A percentile compares a stretch with the other conserved stretches of the same genome.
Conservation (phyloP, 2,113 vertebrate species). For the Xenopus borealis region DNA sequence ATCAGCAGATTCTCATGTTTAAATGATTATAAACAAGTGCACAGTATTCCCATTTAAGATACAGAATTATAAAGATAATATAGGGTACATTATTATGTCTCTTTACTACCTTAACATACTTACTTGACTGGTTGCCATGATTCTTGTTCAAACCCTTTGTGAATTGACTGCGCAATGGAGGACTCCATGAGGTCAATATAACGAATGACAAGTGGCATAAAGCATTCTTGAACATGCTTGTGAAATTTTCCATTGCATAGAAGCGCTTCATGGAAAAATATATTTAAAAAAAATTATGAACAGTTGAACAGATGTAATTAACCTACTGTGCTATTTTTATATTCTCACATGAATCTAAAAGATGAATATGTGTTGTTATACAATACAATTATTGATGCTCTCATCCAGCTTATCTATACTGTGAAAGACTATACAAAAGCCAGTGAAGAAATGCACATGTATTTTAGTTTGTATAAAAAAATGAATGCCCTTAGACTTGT, state of each 20-base stretch:
- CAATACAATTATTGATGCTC: neutral
- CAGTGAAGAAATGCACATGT: neutral
- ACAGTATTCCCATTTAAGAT: too few species aligned
- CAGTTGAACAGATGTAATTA: neutral
- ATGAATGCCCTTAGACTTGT: too few species aligned
- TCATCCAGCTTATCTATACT: neutral
- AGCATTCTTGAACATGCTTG: constrained; percentile 92
- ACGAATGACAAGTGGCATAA: constrained; percentile 89
- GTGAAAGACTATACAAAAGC: neutral
- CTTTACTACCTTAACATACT: constrained; percentile 46
- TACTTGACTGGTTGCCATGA: constrained; percentile 97
- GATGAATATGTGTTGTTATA: neutral
- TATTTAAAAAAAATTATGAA: neutral
- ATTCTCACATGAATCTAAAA: neutral
- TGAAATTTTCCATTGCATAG: constrained; percentile 93
- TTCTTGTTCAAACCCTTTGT: constrained; percentile 92
- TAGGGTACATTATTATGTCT: too few species aligned
- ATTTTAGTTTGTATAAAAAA: neutral
- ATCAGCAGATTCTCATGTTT: too few species aligned
- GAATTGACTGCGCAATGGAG: constrained; percentile 94
- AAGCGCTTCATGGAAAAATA: constrained; percentile 72
- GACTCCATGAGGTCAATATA: constrained; percentile 99
- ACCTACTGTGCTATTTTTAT: neutral
- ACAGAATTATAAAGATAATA: too few species aligned
- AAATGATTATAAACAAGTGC: too few species aligned